Evolutionary conservation across 2,113 vertebrate genomes (phyloP).

Genomic region (Meleagris gallopavo): DNA sequence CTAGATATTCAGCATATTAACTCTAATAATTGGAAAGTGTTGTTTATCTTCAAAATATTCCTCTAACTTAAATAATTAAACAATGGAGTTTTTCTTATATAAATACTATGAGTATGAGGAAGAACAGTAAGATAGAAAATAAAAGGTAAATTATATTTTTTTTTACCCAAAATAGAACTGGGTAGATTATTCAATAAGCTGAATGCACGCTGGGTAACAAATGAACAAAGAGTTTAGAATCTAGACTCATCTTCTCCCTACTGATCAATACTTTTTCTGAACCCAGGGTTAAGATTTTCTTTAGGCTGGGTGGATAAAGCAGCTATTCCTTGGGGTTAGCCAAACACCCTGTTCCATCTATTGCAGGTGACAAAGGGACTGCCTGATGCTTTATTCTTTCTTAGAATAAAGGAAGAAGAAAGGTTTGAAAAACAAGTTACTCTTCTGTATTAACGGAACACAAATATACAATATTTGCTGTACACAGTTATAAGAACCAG

Average conservation of each 20-base stretch:
- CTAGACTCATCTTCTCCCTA: neutral
- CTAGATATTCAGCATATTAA: neutral
- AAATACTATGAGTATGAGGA: neutral
- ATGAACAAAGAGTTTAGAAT: neutral
- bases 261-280: neutral
- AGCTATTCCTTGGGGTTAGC: neutral
- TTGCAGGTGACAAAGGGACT: neutral
- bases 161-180: neutral
- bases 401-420: neutral
- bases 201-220: neutral
- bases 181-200: neutral
- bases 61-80: neutral
- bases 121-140: neutral
- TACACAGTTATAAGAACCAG: neutral
- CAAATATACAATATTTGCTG: neutral
- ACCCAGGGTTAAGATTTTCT: neutral
- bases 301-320: neutral
- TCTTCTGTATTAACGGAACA: neutral
- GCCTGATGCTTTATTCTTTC: neutral
- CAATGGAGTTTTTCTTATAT: neutral
- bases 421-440: neutral
- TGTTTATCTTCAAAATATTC: neutral
- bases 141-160: neutral
- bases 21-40: neutral
- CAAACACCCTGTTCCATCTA: neutral